Base-by-base conservation (phyloP, 1,140 invertebrate genomes). In the Chrysopa pallens region DNA sequence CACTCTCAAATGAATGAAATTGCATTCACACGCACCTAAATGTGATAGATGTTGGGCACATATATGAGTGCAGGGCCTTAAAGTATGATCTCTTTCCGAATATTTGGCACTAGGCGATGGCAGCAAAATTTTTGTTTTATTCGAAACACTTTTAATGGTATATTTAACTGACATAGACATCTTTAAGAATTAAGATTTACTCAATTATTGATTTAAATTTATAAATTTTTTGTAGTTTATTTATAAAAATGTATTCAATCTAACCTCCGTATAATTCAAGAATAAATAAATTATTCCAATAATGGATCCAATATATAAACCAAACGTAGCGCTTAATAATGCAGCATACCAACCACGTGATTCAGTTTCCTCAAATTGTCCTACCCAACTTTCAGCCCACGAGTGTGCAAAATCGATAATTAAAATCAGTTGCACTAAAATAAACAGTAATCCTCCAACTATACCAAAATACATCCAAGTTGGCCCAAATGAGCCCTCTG, bases 401-500 rank as follows among this genome's bases (percentile, higher is more conserved):
- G 78, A 74, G 65, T 98, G 92, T 13, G 94, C 94, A 73, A 98
- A 98, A 61, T 98, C 94, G 56, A 99, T 81, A 47, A 98, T 88
- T 8, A 98, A 71, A 43, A 98, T 80, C 29, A 99, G 68, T 62
- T 99, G 96, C 42, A 99, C 92, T 15, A 98, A 61, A 50, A 99
- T 97, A 62, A 97, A 99, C 11, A 90, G 65, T 56, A 98, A 90
- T 1, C 87, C 95, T 38, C 95, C 95, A 46, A 96, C 79, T 74
- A 99, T 81, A 35, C 95, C 95, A 64, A 98, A 87, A 58, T 88
- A 89, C 92, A 98, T 98, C 92, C 94, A 96, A n/a, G 82, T 84
- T 46, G 67, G 63, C 0, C 80, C 81, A 63, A 94, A 92, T 29
- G 73, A 71, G 12, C 76, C 79, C 58, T 84, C 80, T 0, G 87